Evolutionary conservation across 1,140 invertebrate genomes (phyloP), one percentile per base, ranked within the genome.

Genomic region (Dreissena polymorpha): DNA sequence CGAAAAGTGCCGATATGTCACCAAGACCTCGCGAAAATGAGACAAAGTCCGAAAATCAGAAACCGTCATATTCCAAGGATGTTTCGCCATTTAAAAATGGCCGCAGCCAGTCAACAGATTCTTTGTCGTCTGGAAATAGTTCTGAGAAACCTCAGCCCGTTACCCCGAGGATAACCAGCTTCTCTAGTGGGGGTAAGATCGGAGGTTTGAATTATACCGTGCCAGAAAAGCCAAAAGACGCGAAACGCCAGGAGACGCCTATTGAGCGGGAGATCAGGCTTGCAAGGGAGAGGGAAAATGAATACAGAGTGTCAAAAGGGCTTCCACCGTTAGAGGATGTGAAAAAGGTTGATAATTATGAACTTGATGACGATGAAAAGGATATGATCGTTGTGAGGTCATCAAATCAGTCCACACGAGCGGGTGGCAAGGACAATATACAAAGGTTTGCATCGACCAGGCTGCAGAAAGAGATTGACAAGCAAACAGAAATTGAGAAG

Each of bases 231-330:
- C 70, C 78, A 63, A 83, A 77, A 83, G 67, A 76, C 21, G 55
- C 63, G 29, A 69, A 80, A 53, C 75, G 67, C 49, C 68, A 76
- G 86, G 94, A 95, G 89, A 94, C 94, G 23, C 94, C 94, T 12
- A 94, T 95, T 80, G 94, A 95, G 86, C 88, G 94, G 49, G 94
- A 95, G 87, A 95, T 95, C 55, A 91, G 94, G 68, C 81, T 94
- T 27, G 91, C 93, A 5, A 88, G 91, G 70, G 94, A 95, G 76
- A 86, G 94, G 53, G 94, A 95, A 88, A 94, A 94, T 81, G 94
- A 94, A 84, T 89, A 94, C 49, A 88, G 94, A 55, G 27, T 84
- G 67, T 63, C 77, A 25, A 91, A 91, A 88, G 91, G 91, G 53
- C 84, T 91, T 69, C 88, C 91, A 16, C 86, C 88, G 65, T 74